Evolutionary conservation across 2,113 vertebrate genomes (phyloP), one percentile per base, ranked within the genome.

Genomic region (Lipophrys pholis): DNA sequence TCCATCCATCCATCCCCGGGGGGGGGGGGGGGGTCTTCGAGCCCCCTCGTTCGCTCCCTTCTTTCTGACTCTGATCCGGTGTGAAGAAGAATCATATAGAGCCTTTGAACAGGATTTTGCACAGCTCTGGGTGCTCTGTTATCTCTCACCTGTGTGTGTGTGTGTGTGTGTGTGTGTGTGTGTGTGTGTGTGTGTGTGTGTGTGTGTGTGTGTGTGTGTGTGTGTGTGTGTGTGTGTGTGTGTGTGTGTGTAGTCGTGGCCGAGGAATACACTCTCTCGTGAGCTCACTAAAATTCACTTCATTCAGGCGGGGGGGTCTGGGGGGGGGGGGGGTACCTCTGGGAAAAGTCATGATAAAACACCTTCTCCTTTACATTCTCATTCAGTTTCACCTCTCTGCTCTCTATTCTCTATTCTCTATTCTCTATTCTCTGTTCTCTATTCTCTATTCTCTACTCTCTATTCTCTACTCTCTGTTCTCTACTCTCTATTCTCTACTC

Each of bases 321-420:
- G 30, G 43, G 15, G 14, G 46, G 51, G 39, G 55, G 50, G 65
- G 49, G 42, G 41, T 30, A 56, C 83, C 53, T 79, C 11, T 16
- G 80, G 73, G 84, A 83, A 16, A 58, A 12, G 6, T 43, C 57
- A 38, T 50, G 79, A 84, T 79, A 59, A 90, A 86, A 87, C 49
- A 62, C 39, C 67, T 69, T 78, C 60, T 36, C 81, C 68, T 73
- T 21, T 45, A 30, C 77, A 53, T 76, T 71, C 76, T 46, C 36
- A 61, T 60, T 78, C 53, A 52, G 5, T 39, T 67, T 41, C 40
- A 12, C 30, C 46, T 30, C 21, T 30, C 4, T 30, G 4, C 4
- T 30, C 21, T 30, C n/a, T n/a, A n/a, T n/a, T n/a, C n/a, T n/a
- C n/a, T n/a, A n/a, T n/a, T n/a, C n/a, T 12, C 38, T 1, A 42